A percentile compares a stretch with the other conserved stretches of the same genome.
Conservation (phyloP, 2,888 invertebrate genomes). For the Euspilapteryx auroguttella region DNA sequence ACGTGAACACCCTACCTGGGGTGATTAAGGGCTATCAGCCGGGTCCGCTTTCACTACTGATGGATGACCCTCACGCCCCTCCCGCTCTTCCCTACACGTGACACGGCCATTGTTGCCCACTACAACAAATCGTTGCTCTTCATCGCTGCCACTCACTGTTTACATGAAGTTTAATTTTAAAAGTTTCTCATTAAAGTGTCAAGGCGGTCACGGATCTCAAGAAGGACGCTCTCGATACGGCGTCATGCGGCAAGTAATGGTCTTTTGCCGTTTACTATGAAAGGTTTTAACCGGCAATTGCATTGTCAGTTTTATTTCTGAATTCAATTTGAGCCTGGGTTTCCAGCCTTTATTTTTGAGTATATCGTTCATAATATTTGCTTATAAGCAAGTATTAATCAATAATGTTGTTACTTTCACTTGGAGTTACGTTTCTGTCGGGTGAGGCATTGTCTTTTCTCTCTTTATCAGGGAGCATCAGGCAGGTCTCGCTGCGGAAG, state of each 20-base stretch:
- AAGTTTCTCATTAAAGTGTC: slow-evolving; percentile 32
- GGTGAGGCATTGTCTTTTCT: slow-evolving; percentile 25
- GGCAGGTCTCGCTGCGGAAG: slow-evolving; percentile 6
- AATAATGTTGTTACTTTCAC: background rate
- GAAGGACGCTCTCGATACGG: slow-evolving; percentile 15
- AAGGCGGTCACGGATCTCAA: slow-evolving; percentile 13
- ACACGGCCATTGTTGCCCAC: slow-evolving; percentile 16
- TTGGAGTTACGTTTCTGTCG: background rate
- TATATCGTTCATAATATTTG: background rate
- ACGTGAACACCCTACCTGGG: slow-evolving; percentile 16
- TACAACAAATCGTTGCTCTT: slow-evolving; percentile 40
- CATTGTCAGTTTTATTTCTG: slow-evolving; percentile 20
- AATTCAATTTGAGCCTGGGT: slow-evolving; percentile 10
- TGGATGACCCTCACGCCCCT: slow-evolving; percentile 30
- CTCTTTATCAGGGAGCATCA: background rate
- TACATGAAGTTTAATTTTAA: slow-evolving; percentile 28
- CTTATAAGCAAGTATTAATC: background rate
- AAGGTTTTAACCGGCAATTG: slow-evolving; percentile 24
- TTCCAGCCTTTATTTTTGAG: no score
- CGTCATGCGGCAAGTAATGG: no score
- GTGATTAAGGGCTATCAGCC: slow-evolving; percentile 40
- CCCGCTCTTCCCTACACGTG: slow-evolving; percentile 27
- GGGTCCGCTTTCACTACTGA: slow-evolving; percentile 38
- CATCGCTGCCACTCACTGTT: slow-evolving; percentile 34
- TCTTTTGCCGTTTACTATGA: no score